Percentiles rank a stretch among this genome's conserved stretches.
These are phyloP conservation scores for Oncorhynchus masou DNA, from an alignment of 2,113 vertebrate species.

Conservation along the genomic window DNA sequence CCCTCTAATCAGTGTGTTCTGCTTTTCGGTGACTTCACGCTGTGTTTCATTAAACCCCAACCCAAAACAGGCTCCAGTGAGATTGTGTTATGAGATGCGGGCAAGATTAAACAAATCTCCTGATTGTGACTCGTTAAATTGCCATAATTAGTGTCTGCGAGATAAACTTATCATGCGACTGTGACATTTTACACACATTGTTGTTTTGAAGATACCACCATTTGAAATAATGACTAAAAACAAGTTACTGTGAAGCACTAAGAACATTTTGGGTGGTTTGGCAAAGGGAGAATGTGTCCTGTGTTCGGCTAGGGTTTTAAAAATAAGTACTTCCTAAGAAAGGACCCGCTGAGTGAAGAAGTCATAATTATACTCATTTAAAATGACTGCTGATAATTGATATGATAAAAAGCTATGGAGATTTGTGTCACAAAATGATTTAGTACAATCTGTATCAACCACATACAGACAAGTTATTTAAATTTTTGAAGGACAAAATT, in stretches of 20 bases:
- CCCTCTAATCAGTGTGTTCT: slow-evolving; percentile 66
- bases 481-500: no score
- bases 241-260: slow-evolving; percentile 28
- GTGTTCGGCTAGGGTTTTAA: neutral
- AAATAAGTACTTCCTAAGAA: neutral
- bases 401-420: neutral
- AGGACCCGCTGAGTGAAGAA: neutral
- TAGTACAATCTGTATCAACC: no score
- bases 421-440: no score
- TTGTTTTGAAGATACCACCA: slow-evolving; percentile 32
- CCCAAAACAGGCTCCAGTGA: slow-evolving; percentile 24
- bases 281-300: neutral
- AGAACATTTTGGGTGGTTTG: slow-evolving; percentile 4
- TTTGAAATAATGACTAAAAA: slow-evolving; percentile 56
- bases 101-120: slow-evolving; percentile 12
- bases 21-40: slow-evolving; percentile 53
- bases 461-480: no score
- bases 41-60: slow-evolving; percentile 66
- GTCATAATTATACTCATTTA: neutral
- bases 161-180: slow-evolving; percentile 16
- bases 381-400: slow-evolving; percentile 13
- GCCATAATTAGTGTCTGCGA: slow-evolving; percentile 48
- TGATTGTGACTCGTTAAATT: slow-evolving; percentile 61
- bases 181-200: slow-evolving; percentile 43
- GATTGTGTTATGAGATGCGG: slow-evolving; percentile 2